Conservation (phyloP, 1,140 invertebrate species). For the Hycleus phaleratus region DNA sequence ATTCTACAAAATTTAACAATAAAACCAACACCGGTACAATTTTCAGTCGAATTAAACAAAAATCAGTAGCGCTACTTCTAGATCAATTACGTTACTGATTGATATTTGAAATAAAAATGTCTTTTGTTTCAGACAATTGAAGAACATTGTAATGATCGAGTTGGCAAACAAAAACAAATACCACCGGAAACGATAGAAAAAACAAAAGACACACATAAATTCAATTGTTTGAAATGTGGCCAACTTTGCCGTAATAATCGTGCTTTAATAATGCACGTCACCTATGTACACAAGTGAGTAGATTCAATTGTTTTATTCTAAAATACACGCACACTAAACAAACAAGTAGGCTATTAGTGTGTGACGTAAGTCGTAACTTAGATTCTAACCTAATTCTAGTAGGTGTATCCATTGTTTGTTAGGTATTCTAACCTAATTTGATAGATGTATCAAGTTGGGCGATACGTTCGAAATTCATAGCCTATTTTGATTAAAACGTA, state of each 20-base stretch:
- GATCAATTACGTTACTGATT: neutral
- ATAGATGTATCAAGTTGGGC: too few species aligned
- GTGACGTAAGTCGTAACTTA: too few species aligned
- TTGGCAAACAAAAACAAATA: neutral
- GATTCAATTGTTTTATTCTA: neutral
- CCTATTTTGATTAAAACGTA: too few species aligned
- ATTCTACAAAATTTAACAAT: neutral
- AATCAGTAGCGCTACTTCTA: too few species aligned
- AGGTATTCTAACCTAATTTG: too few species aligned
- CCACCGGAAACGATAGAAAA: neutral
- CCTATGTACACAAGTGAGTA: constrained; percentile 11
- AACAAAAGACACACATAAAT: neutral
- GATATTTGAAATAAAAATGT: neutral
- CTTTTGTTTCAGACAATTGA: too few species aligned
- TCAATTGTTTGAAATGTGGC: constrained; percentile 4
- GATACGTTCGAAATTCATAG: too few species aligned
- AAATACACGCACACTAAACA: too few species aligned
- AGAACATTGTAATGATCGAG: too few species aligned
- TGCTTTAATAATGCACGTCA: constrained; percentile 7
- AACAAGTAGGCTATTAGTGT: too few species aligned
- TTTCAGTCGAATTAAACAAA: neutral
- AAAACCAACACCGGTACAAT: neutral
- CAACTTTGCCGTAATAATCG: constrained; percentile 3
- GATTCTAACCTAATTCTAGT: too few species aligned
- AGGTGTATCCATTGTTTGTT: too few species aligned